Evolutionary conservation across 35 echinoderm and acorn worm species (phyloP).

Genomic region (Ophiothrix spiculata): DNA sequence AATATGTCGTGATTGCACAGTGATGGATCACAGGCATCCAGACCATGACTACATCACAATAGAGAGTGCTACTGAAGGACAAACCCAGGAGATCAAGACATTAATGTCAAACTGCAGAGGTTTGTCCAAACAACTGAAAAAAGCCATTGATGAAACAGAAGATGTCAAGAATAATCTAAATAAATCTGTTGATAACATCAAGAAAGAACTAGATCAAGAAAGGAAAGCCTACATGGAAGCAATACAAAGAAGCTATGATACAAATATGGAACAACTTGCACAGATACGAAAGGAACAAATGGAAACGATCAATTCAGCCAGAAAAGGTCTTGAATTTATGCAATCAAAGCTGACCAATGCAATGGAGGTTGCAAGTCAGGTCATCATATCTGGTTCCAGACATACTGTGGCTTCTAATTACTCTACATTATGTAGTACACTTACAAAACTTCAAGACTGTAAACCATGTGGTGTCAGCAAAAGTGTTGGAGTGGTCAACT

Average conservation of each 20-base stretch:
- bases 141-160: not conserved
- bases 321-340: not conserved
- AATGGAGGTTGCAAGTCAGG: not conserved
- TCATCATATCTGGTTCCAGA: not conserved
- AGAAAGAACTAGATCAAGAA: not conserved
- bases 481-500: not conserved
- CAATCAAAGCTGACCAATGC: not conserved
- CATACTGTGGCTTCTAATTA: not conserved
- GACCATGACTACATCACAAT: slow-evolving; percentile 13
- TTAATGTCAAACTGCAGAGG: not conserved
- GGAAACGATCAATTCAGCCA: not conserved
- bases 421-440: not conserved
- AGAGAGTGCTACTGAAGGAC: not conserved
- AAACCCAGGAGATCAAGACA: not conserved
- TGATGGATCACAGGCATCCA: not conserved
- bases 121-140: not conserved
- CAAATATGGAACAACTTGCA: not conserved
- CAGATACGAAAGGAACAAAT: not conserved
- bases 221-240: not conserved
- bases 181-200: not conserved
- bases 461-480: not conserved
- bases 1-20: slow-evolving; percentile 10
- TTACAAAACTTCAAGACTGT: not conserved
- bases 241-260: not conserved
- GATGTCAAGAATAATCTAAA: not conserved